Conservation (phyloP, 2,888 invertebrate genomes). For the Sialis fuliginosa region DNA sequence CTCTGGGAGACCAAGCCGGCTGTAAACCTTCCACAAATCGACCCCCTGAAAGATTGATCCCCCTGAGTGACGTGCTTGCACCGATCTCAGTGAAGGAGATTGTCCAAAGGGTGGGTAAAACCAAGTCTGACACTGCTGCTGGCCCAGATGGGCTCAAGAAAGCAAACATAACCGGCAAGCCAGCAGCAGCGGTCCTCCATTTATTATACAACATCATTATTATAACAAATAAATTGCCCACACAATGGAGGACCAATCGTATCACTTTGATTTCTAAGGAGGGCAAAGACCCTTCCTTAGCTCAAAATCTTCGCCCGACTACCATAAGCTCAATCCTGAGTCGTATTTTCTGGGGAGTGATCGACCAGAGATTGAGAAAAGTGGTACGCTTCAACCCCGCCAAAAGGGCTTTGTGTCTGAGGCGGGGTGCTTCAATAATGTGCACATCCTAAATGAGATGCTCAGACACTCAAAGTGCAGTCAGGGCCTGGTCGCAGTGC, state of each 20-base stretch:
- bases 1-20: too few species aligned
- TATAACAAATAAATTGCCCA: constrained; percentile 6
- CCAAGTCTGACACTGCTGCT: too few species aligned
- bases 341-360: constrained; percentile 11
- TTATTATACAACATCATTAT: too few species aligned
- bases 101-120: too few species aligned
- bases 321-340: constrained; percentile 13
- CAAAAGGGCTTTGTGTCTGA: constrained; percentile 18
- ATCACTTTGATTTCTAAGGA: constrained; percentile 13
- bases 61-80: too few species aligned
- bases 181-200: too few species aligned
- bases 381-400: constrained; percentile 10
- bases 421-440: constrained; percentile 10
- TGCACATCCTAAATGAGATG: constrained; percentile 10
- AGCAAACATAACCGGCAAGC: too few species aligned
- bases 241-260: constrained; percentile 12
- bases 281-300: constrained; percentile 10
- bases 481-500: constrained; percentile 19
- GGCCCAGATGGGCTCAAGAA: too few species aligned
- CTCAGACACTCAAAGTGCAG: constrained; percentile 2
- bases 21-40: background rate
- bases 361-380: constrained; percentile 8
- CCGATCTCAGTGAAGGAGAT: too few species aligned
- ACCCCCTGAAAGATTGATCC: background rate
- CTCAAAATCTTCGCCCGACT: constrained; percentile 13